Conservation (phyloP, 2,113 vertebrate species). For the Arizona elegans region DNA sequence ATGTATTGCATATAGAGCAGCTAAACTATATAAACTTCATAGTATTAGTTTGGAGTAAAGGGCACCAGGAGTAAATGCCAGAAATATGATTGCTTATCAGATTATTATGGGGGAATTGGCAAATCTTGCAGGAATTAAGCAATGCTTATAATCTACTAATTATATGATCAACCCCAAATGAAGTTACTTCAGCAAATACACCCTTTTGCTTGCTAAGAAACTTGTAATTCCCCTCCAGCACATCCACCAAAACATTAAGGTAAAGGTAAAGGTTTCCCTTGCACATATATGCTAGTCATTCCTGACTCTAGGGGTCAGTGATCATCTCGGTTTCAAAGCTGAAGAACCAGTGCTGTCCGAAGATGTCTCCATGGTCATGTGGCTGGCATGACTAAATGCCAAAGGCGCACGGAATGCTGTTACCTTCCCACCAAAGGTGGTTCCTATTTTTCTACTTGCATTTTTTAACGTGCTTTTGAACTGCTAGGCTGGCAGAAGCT, state of each 20-base stretch:
- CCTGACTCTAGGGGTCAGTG: too few species aligned
- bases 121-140: background rate
- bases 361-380: too few species aligned
- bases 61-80: background rate
- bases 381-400: too few species aligned
- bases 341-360: too few species aligned
- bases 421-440: too few species aligned
- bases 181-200: background rate
- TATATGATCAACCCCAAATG: background rate
- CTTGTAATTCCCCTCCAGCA: background rate
- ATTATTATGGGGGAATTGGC: background rate
- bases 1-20: background rate
- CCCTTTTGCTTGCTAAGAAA: background rate
- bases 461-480: too few species aligned
- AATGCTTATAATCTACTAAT: background rate
- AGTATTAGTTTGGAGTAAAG: background rate
- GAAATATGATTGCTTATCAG: background rate
- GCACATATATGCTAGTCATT: too few species aligned
- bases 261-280: too few species aligned
- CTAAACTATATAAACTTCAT: background rate
- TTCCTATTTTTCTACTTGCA: too few species aligned
- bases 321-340: too few species aligned
- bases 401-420: too few species aligned
- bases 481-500: too few species aligned
- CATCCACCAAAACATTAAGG: background rate